These are phyloP conservation scores for Styela clava DNA, from an alignment of 23 tunicate species.

Conservation along the genomic window DNA sequence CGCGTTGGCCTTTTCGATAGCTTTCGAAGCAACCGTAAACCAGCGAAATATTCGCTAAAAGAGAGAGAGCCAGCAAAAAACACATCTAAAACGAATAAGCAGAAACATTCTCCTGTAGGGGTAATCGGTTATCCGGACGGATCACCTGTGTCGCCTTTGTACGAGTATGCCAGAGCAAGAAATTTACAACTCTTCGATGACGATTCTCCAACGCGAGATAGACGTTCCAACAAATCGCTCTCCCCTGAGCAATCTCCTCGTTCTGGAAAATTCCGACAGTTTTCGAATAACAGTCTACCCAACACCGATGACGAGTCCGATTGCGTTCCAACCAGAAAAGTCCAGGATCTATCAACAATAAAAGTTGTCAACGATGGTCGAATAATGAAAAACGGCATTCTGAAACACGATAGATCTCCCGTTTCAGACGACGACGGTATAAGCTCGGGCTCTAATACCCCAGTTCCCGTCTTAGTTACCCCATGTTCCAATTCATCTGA, in stretches of 20 bases:
- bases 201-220: not conserved
- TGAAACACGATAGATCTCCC: not conserved
- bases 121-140: not conserved
- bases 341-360: not conserved
- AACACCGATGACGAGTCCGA: conserved; percentile 11
- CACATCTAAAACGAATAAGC: not conserved
- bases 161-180: not conserved
- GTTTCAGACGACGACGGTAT: conserved; percentile 17
- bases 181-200: not conserved
- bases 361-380: not conserved
- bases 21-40: conserved; percentile 14
- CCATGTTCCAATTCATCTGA: conserved; percentile 21
- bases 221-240: not conserved
- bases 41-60: not conserved
- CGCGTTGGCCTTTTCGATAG: conserved; percentile 11
- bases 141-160: not conserved
- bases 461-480: conserved; percentile 6
- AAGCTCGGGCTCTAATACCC: not conserved
- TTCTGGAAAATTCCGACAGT: not conserved
- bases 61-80: not conserved
- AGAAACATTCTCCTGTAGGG: not conserved
- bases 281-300: not conserved
- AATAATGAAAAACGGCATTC: not conserved
- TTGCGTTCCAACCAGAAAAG: not conserved
- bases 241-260: not conserved